phyloP scores from a whole-genome alignment of 2,113 vertebrate species.

The Mastomys natalensis region DNA sequence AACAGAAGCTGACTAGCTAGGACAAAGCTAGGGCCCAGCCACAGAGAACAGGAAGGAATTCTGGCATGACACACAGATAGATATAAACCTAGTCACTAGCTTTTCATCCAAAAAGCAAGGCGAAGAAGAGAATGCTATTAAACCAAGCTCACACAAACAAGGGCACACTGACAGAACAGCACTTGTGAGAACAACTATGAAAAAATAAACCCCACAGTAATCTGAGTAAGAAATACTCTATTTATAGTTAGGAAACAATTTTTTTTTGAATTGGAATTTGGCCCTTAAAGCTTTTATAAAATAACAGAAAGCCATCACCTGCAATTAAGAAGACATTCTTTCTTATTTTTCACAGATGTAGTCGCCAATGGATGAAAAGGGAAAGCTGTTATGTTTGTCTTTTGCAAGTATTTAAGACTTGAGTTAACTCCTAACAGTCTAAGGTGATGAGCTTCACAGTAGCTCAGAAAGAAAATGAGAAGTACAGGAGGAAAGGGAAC shows the following conservation, averaged over 20 bases:
- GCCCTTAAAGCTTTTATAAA: constrained; percentile 21
- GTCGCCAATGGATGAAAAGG: background rate
- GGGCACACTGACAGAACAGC: constrained; percentile 62
- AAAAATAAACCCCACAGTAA: background rate
- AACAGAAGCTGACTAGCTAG: background rate
- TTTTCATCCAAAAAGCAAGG: constrained; percentile 38
- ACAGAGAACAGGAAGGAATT: constrained; percentile 37
- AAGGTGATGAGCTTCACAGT: background rate
- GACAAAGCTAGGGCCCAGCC: constrained; percentile 16
- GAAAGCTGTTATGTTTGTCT: background rate
- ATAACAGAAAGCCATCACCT: background rate
- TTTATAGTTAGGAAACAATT: background rate
- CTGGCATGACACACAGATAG: background rate
- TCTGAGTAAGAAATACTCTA: background rate
- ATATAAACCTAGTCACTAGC: background rate
- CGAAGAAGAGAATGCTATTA: constrained; percentile 37
- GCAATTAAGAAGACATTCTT: constrained; percentile 33
- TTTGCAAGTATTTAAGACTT: background rate
- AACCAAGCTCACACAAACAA: constrained; percentile 41
- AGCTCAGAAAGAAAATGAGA: constrained; percentile 28
- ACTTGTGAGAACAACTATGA: background rate
- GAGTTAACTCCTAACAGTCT: background rate
- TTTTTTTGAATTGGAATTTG: constrained; percentile 23
- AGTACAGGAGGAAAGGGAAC: background rate
- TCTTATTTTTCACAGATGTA: background rate